A percentile compares a stretch with the other conserved stretches of the same genome.
These are phyloP conservation scores for Muscina levida DNA, from an alignment of 2,888 invertebrate genomes.

Conservation along the genomic window DNA sequence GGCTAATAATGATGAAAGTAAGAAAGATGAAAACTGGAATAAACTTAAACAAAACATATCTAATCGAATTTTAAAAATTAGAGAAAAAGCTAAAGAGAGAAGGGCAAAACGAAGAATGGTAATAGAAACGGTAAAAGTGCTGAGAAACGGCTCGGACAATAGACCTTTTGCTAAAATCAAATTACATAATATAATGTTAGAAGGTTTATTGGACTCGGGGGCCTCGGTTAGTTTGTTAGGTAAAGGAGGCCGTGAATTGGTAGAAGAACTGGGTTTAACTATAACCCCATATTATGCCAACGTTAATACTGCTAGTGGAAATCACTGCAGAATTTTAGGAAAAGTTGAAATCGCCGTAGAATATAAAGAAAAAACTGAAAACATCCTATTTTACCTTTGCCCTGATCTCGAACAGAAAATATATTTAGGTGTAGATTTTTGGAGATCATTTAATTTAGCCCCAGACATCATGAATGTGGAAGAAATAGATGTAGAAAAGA, in stretches of 20 bases:
- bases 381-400: background rate
- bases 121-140: background rate
- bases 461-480: background rate
- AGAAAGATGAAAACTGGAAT: background rate
- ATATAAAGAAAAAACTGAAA: background rate
- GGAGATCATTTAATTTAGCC: background rate
- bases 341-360: background rate
- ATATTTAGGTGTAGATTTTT: constrained; percentile 20
- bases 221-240: background rate
- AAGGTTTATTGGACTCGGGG: background rate
- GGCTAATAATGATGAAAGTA: background rate
- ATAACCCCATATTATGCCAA: background rate
- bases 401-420: constrained; percentile 24
- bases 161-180: background rate
- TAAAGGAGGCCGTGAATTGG: background rate
- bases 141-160: background rate
- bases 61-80: background rate
- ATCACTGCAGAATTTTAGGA: background rate
- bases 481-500: background rate
- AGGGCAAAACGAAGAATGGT: background rate
- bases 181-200: background rate
- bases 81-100: background rate
- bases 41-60: no score
- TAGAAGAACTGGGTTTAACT: background rate
- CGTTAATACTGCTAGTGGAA: background rate